Evolutionary conservation across 2,888 invertebrate genomes (phyloP).

Genomic region (Agonopterix subpropinquella): DNA sequence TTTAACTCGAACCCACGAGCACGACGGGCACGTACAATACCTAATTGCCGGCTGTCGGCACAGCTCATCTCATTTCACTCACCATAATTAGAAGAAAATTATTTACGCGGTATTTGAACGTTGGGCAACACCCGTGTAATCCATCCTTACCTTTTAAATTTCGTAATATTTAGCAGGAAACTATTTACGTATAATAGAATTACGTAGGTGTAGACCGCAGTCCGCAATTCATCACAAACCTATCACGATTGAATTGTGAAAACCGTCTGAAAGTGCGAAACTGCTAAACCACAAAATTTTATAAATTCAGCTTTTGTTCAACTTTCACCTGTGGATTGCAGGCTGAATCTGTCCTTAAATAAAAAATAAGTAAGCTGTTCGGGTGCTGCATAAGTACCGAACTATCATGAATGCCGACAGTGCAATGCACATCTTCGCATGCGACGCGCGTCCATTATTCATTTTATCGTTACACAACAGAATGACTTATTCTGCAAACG

Average conservation of each 20-base stretch:
- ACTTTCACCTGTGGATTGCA: conserved; percentile 25
- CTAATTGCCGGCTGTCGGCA: conserved; percentile 30
- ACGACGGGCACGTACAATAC: conserved; percentile 26
- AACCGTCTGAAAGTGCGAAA: conserved; percentile 19
- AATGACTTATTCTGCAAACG: conserved; percentile 25
- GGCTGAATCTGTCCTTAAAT: conserved; percentile 11
- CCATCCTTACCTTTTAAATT: conserved; percentile 2
- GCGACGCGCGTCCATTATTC: conserved; percentile 34
- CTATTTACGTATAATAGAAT: conserved; percentile 13
- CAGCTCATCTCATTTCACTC: conserved; percentile 29
- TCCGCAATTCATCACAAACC: conserved; percentile 37
- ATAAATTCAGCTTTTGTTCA: conserved; percentile 20
- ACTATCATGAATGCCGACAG: not conserved
- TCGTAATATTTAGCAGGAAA: conserved; percentile 15
- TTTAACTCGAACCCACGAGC: conserved; percentile 23
- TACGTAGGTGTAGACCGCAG: conserved; percentile 28
- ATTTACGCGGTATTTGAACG: conserved; percentile 12
- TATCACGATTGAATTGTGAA: conserved; percentile 27
- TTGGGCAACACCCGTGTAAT: conserved; percentile 12
- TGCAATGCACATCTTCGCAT: conserved; percentile 22
- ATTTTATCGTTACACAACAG: conserved; percentile 33
- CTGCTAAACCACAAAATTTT: conserved; percentile 16
- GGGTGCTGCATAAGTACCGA: not conserved
- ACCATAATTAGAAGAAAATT: conserved; percentile 22
- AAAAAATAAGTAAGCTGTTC: conserved; percentile 5